Conservation (phyloP, 2,888 invertebrate genomes). For the Xanthorhoe designata region DNA sequence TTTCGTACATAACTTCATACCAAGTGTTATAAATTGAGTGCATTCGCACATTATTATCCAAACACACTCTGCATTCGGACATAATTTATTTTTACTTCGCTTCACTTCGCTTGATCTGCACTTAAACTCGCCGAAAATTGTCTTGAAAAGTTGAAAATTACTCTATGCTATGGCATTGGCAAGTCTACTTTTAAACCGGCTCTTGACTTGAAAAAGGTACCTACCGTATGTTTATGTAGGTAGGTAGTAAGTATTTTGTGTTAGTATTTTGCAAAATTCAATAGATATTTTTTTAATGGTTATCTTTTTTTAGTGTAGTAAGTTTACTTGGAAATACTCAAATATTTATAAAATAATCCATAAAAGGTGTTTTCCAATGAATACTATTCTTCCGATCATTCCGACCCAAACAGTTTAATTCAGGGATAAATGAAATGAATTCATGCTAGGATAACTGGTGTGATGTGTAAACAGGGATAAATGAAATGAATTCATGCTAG, state of each 20-base stretch:
- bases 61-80: conserved; percentile 23
- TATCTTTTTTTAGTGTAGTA: too few species aligned
- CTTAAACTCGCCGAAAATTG: not conserved
- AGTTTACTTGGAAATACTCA: too few species aligned
- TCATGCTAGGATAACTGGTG: not conserved
- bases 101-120: not conserved
- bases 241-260: not conserved
- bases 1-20: conserved; percentile 23
- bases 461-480: too few species aligned
- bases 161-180: not conserved
- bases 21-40: conserved; percentile 10
- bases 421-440: too few species aligned
- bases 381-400: too few species aligned
- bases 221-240: too few species aligned
- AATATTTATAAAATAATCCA: too few species aligned
- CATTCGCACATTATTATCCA: conserved; percentile 19
- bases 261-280: not conserved
- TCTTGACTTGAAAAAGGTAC: not conserved
- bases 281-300: not conserved
- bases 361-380: too few species aligned
- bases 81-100: conserved; percentile 1
- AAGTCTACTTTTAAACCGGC: not conserved
- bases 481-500: too few species aligned
- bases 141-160: not conserved
- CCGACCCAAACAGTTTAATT: too few species aligned